phyloP scores from a whole-genome alignment of 2,113 vertebrate genomes.

The Athene cunicularia region DNA sequence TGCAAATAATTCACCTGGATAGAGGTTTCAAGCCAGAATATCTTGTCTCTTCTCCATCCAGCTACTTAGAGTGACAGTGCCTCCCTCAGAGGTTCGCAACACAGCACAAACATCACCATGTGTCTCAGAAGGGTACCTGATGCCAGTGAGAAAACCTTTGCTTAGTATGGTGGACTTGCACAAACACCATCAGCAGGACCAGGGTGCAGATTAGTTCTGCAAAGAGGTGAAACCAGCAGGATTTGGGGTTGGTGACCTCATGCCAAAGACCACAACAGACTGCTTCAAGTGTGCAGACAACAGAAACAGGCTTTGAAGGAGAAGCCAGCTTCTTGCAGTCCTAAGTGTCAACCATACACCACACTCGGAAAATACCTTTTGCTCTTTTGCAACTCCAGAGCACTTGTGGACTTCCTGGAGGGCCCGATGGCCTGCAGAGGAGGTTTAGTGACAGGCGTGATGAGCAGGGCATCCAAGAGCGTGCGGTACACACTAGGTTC shows the following conservation, averaged over 20 bases:
- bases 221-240: not conserved
- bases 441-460: constrained; percentile 72
- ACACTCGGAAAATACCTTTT: constrained; percentile 55
- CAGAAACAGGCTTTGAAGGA: not conserved
- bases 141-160: not conserved
- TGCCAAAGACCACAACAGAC: not conserved
- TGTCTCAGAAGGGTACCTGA: not conserved
- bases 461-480: constrained; percentile 81
- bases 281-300: not conserved
- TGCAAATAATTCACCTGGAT: constrained; percentile 11
- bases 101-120: not conserved
- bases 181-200: not conserved
- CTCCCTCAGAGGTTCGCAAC: accelerated
- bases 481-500: constrained; percentile 57
- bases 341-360: not conserved
- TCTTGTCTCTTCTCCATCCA: not conserved
- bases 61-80: not conserved
- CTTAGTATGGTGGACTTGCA: not conserved
- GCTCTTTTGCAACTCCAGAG: constrained; percentile 62
- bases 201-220: not conserved
- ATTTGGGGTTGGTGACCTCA: not conserved
- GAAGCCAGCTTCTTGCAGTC: not conserved
- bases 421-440: constrained; percentile 46
- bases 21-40: not conserved
- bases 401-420: constrained; percentile 63